Evolutionary conservation across 2,797 vertebrate species (phyloP).

Genomic region (Taeniopygia guttata): DNA sequence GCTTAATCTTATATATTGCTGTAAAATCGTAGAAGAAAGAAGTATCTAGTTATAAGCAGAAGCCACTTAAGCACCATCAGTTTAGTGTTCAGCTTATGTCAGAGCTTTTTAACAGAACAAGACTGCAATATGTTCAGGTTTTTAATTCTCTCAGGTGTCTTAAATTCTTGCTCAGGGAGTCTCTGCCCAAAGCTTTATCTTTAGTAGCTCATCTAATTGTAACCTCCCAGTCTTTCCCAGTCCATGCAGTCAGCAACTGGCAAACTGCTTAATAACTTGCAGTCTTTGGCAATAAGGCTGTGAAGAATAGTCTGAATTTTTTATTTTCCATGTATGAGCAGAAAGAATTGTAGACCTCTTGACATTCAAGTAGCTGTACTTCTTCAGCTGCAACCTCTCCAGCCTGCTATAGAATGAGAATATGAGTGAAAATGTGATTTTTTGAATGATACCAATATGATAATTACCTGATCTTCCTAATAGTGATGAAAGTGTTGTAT

Average conservation of each 20-base stretch:
- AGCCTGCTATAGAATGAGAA: not conserved
- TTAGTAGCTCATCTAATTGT: not conserved
- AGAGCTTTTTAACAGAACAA: not conserved
- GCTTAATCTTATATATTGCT: not conserved
- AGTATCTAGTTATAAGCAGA: not conserved
- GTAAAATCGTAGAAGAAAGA: not conserved
- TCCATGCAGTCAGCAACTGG: not conserved
- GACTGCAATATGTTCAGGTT: not conserved
- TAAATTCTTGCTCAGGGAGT: not conserved
- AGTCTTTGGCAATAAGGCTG: not conserved
- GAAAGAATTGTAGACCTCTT: not conserved
- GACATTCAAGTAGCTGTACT: not conserved
- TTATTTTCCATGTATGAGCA: not conserved
- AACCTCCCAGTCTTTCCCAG: not conserved
- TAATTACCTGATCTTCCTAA: not conserved
- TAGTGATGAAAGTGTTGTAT: not conserved
- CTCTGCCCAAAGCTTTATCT: not conserved
- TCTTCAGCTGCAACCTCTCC: not conserved
- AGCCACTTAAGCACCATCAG: not conserved
- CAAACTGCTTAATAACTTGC: not conserved
- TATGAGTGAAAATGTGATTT: not conserved
- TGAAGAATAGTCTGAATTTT: not conserved
- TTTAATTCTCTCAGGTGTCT: not conserved
- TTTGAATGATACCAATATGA: not conserved
- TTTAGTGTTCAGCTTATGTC: not conserved